Conservation (phyloP, 35 echinoderm and acorn worm genomes). For the Heliocidaris tuberculata region DNA sequence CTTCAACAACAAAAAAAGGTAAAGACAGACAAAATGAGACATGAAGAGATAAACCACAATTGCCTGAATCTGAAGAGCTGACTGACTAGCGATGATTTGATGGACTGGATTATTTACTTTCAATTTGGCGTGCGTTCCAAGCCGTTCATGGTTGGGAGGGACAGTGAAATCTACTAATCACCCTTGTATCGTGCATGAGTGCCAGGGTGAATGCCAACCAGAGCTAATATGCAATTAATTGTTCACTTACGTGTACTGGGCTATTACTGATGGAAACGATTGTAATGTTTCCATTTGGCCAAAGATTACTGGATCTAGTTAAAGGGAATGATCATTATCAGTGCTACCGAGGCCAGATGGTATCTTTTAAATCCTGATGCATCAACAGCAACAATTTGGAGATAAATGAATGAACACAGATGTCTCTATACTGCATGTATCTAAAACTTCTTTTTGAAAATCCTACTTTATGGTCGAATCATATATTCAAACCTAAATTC, state of each 20-base stretch:
- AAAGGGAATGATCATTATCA: background rate
- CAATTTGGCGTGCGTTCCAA: background rate
- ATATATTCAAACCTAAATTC: background rate
- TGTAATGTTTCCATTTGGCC: background rate
- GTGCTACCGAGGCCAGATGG: background rate
- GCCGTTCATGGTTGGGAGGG: background rate
- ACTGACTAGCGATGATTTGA: background rate
- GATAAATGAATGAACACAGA: background rate
- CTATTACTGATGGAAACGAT: background rate
- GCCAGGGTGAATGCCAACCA: background rate
- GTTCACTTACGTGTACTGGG: background rate
- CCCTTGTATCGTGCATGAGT: background rate
- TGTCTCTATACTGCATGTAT: background rate
- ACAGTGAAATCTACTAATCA: constrained; percentile 10
- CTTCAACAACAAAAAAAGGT: background rate
- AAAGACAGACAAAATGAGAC: too few species aligned
- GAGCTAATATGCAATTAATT: constrained; percentile 13
- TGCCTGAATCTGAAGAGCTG: background rate
- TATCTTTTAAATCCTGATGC: background rate
- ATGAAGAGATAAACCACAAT: background rate
- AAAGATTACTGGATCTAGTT: background rate
- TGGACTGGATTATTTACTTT: constrained; percentile 12
- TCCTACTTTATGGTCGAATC: background rate
- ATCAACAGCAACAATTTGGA: background rate
- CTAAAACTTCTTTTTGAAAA: background rate